phyloP scores from a whole-genome alignment of 2,888 invertebrate species.

The Marronus borbonicus region DNA sequence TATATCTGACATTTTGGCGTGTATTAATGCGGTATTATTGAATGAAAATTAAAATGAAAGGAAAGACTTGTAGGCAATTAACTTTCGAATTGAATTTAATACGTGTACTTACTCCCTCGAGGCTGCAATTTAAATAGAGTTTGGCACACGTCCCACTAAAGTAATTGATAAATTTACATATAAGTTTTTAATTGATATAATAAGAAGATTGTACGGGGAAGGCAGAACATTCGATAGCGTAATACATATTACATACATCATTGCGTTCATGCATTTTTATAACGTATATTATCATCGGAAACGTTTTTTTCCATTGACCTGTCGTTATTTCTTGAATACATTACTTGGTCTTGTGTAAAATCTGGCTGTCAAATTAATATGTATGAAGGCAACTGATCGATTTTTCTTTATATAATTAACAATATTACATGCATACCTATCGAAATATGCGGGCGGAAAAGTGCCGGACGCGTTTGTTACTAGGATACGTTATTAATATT shows the following conservation, averaged over 20 bases:
- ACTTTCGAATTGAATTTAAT: slow-evolving; percentile 5
- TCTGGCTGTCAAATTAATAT: slow-evolving; percentile 38
- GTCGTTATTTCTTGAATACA: slow-evolving; percentile 51
- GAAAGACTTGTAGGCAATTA: slow-evolving; percentile 1
- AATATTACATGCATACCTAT: slow-evolving; percentile 48
- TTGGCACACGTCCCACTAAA: background rate
- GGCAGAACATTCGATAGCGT: background rate
- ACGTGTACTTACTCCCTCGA: background rate
- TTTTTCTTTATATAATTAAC: slow-evolving; percentile 22
- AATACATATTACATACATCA: slow-evolving; percentile 1
- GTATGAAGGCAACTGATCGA: slow-evolving; percentile 30
- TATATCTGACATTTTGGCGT: no score
- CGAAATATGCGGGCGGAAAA: slow-evolving; percentile 42
- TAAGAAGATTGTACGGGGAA: slow-evolving; percentile 5
- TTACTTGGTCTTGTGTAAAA: slow-evolving; percentile 8
- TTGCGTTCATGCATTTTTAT: slow-evolving; percentile 28
- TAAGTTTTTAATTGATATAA: slow-evolving; percentile 38
- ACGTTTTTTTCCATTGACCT: slow-evolving; percentile 21
- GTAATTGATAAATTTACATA: slow-evolving; percentile 30
- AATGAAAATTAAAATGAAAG: background rate
- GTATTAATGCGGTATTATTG: no score
- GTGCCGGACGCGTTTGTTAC: slow-evolving; percentile 41
- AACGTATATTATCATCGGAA: slow-evolving; percentile 29
- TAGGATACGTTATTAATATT: slow-evolving; percentile 40
- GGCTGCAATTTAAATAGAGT: slow-evolving; percentile 13